phyloP scores from a whole-genome alignment of 2,888 invertebrate genomes.

The Synanthedon vespiformis region DNA sequence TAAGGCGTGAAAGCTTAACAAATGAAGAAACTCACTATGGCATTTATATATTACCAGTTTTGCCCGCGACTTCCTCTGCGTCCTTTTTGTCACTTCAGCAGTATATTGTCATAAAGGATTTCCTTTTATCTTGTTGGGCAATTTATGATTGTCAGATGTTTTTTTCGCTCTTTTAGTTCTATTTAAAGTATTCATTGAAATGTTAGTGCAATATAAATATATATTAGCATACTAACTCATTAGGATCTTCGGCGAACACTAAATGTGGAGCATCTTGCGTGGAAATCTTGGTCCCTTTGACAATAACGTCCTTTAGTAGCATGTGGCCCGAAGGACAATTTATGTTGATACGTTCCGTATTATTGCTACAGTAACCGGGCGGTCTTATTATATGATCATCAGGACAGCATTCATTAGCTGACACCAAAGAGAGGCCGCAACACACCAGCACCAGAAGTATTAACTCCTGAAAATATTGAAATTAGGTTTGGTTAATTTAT shows the following conservation, averaged over 20 bases:
- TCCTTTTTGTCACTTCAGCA: no score
- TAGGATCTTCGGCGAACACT: conserved; percentile 44
- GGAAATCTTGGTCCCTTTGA: conserved; percentile 41
- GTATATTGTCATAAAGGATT: no score
- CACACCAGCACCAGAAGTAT: conserved; percentile 26
- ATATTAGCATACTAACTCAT: conserved; percentile 28
- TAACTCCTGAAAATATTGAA: conserved; percentile 21
- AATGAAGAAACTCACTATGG: background rate
- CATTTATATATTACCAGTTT: no score
- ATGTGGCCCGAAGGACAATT: conserved; percentile 42
- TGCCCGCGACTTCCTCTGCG: no score
- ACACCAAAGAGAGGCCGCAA: conserved; percentile 6
- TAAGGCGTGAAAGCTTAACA: no score
- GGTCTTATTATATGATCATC: conserved; percentile 24
- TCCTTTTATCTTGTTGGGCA: no score
- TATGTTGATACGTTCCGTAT: conserved; percentile 16
- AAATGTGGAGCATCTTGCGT: conserved; percentile 42
- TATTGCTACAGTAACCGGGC: conserved; percentile 24
- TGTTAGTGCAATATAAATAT: no score
- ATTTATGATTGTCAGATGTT: no score
- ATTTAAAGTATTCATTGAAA: background rate
- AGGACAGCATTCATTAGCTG: conserved; percentile 37
- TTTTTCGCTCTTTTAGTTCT: no score
- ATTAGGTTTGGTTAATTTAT: background rate
- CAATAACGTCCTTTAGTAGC: conserved; percentile 38